Evolutionary conservation across 1,140 invertebrate species (phyloP), one percentile per base, ranked within the genome.

Genomic region (Leguminivora glycinivorella): DNA sequence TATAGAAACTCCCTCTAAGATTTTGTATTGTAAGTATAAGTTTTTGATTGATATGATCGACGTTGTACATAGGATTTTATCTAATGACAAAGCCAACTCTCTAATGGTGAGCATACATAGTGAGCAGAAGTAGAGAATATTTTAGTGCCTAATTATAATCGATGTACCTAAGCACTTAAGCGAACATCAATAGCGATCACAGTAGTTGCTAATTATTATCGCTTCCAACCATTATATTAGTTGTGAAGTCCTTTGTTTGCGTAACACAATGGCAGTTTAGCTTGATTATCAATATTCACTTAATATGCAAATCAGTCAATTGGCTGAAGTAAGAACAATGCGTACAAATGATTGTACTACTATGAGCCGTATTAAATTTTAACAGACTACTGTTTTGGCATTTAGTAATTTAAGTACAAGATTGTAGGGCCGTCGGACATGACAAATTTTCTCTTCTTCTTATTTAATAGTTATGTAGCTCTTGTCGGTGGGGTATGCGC

Each of bases 241-340:
- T 58, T 24, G n/a, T 24, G 2, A 26, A 26, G 17, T 58, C 56
- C 56, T 58, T 58, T 58, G 56, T 58, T 58, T 24, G 9, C 56
- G 22, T 58, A 25, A 26, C n/a, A 58, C 56, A 58, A 58, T 58
- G 6, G 24, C 10, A 9, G 56, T 25, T 26, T 58, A 26, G 25
- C 14, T 19, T 25, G 24, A 58, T 58, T 58, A 58, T 58, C 14
- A 12, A n/a, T 26, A 58, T 58, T 58, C 56, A 58, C 56, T 26
- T 58, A n/a, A 58, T 58, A 58, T 58, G 56, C 24, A 25, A 58
- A 58, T 58, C 14, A 58, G 56, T 26, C 56, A 58, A 58, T 58
- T 58, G 56, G 25, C 3, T 19, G 14, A 19, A 19, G 17, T 52
- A 52, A 7, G 47, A 17, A 19, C 47, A 52, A 19, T 52, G 6